phyloP scores from a whole-genome alignment of 2,888 invertebrate genomes.

The Tryphoninae sp. region DNA sequence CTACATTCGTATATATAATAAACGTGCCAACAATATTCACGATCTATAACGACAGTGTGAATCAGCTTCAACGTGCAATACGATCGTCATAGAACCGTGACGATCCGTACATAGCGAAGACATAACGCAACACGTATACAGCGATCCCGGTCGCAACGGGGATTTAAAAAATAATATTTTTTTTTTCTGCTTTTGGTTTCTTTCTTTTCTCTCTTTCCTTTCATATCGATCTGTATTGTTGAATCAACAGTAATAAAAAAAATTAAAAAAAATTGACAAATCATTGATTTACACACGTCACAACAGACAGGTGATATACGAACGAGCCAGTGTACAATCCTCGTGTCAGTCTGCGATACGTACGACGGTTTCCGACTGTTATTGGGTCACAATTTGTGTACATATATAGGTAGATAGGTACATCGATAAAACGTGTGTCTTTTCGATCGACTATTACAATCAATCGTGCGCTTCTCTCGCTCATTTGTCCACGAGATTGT shows the following conservation, averaged over 20 bases:
- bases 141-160: constrained; percentile 49
- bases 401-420: neutral
- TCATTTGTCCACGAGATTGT: constrained; percentile 23
- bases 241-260: constrained; percentile 3
- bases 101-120: neutral
- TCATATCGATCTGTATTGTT: constrained; percentile 2
- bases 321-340: constrained; percentile 16
- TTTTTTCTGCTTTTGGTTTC: neutral
- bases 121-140: neutral
- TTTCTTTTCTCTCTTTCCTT: constrained; percentile 3
- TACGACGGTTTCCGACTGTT: constrained; percentile 38
- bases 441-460: neutral
- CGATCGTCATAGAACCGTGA: too few species aligned
- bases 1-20: too few species aligned
- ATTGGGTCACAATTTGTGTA: constrained; percentile 46
- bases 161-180: neutral
- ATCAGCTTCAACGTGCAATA: too few species aligned
- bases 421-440: neutral
- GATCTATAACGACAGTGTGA: too few species aligned
- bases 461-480: constrained; percentile 37
- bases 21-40: too few species aligned
- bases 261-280: constrained; percentile 2
- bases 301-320: constrained; percentile 21
- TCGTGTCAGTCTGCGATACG: constrained; percentile 24
- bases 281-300: constrained; percentile 35